phyloP scores from a whole-genome alignment of 2,797 vertebrate genomes.

The Molossus alvarezi region DNA sequence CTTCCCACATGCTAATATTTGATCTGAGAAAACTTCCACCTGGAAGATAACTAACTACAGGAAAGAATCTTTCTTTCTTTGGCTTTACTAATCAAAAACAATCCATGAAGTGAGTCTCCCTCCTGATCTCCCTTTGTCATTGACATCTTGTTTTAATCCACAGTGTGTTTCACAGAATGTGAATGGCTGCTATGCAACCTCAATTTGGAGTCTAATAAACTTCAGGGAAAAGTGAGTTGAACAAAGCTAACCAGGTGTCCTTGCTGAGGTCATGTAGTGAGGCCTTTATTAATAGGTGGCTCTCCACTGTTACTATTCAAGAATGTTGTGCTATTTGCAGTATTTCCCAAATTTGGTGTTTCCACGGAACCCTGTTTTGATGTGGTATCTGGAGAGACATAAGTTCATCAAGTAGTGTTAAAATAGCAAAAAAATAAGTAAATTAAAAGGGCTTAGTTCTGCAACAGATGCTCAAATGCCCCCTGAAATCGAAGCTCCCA shows the following conservation, averaged over 20 bases:
- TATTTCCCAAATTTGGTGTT: background rate
- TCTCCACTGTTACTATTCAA: background rate
- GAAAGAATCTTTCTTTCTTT: background rate
- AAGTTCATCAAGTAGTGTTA: background rate
- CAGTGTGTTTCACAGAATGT: constrained; percentile 59
- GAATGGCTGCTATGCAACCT: constrained; percentile 69
- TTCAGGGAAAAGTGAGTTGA: constrained; percentile 53
- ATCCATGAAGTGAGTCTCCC: background rate
- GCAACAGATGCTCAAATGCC: background rate
- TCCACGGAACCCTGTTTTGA: background rate
- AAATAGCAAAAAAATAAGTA: background rate
- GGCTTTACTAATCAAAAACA: background rate
- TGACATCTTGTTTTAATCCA: constrained; percentile 74
- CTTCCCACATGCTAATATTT: constrained; percentile 39
- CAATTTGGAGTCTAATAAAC: constrained; percentile 67
- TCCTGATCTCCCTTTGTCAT: constrained; percentile 55
- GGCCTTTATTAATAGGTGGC: background rate
- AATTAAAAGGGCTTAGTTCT: background rate
- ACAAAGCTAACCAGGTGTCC: constrained; percentile 43
- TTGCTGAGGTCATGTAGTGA: constrained; percentile 20
- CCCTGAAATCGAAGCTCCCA: background rate
- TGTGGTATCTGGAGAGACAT: background rate
- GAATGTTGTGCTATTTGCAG: background rate
- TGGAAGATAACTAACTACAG: constrained; percentile 41
- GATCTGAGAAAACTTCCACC: constrained; percentile 55